Percentiles rank a stretch among this genome's conserved stretches.
Evolutionary conservation across 2,113 vertebrate genomes (phyloP).

Genomic region (Fukomys damarensis): DNA sequence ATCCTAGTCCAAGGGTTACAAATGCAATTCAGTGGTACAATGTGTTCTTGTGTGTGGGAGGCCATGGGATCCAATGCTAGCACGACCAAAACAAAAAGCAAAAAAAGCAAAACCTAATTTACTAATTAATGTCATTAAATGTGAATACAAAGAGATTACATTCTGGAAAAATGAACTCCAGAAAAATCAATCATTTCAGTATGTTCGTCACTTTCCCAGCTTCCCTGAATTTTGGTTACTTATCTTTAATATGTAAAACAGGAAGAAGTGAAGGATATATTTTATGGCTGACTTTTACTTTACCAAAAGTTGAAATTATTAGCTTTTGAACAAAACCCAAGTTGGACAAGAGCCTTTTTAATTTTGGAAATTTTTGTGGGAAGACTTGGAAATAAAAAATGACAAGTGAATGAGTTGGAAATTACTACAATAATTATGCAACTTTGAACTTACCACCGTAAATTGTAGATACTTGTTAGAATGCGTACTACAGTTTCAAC

Average conservation of each 20-base stretch:
- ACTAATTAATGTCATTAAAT: background rate
- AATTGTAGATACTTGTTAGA: constrained; percentile 78
- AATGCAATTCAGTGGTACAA: background rate
- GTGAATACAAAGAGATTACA: background rate
- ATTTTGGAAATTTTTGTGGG: constrained; percentile 73
- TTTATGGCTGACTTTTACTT: constrained; percentile 50
- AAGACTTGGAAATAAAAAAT: constrained; percentile 82
- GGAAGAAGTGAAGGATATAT: constrained; percentile 26
- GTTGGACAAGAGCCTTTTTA: constrained; percentile 70
- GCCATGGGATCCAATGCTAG: background rate
- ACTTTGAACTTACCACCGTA: constrained; percentile 74
- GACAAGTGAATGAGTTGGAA: constrained; percentile 81
- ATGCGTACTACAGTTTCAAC: constrained; percentile 78
- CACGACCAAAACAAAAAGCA: background rate
- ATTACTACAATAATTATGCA: constrained; percentile 80
- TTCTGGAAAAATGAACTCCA: background rate
- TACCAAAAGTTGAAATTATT: constrained; percentile 63
- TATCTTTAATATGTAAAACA: background rate
- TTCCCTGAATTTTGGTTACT: constrained; percentile 52
- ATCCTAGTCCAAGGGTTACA: background rate
- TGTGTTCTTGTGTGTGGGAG: background rate
- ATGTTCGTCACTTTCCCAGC: constrained; percentile 10
- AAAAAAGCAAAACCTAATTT: background rate
- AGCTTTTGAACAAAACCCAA: constrained; percentile 70
- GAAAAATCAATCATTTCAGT: background rate